Conservation (phyloP, 2,797 vertebrate species). For the Eulemur albifrons region DNA sequence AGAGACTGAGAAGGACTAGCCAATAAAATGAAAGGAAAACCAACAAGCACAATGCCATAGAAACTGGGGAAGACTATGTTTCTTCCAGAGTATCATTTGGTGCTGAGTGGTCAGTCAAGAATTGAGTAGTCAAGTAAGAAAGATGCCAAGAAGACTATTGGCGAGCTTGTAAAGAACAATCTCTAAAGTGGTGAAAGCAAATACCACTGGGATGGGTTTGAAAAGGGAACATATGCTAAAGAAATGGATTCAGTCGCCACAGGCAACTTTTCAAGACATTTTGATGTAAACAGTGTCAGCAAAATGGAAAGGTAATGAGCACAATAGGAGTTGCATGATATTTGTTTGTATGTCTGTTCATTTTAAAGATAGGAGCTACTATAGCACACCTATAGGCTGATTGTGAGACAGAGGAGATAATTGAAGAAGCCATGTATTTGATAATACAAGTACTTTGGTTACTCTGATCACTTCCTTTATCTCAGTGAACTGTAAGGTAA, state of each 20-base stretch:
- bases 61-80: neutral
- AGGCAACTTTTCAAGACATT: neutral
- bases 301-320: neutral
- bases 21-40: neutral
- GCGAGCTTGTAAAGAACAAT: neutral
- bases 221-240: neutral
- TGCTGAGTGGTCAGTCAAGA: neutral
- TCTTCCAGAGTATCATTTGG: neutral
- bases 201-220: neutral
- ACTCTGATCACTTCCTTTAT: neutral
- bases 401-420: neutral
- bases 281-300: neutral
- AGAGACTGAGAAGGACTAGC: neutral
- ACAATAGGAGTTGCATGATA: neutral
- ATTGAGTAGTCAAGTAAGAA: neutral
- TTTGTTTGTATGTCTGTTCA: neutral
- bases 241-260: neutral
- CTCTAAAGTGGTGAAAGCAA: neutral
- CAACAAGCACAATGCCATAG: neutral
- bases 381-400: neutral
- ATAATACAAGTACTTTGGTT: neutral
- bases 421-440: neutral
- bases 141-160: neutral
- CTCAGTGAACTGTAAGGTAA: neutral
- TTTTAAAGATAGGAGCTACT: neutral